These are phyloP conservation scores for Ryuthela nishihirai DNA, from an alignment of 2,888 invertebrate genomes.

Conservation along the genomic window DNA sequence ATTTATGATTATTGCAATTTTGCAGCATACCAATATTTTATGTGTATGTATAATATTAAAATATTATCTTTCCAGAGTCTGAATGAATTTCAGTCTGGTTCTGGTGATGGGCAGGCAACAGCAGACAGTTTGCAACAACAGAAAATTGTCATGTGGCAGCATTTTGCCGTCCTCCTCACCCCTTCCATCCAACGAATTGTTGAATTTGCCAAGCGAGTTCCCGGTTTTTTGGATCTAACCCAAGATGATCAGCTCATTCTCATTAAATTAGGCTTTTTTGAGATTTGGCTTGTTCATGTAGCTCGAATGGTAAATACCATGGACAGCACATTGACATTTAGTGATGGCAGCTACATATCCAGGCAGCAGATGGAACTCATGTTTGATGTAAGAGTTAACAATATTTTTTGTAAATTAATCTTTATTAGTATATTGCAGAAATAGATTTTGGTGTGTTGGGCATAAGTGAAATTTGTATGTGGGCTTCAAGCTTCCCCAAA, in stretches of 20 bases:
- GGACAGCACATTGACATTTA: constrained; percentile 69
- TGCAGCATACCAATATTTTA: not conserved
- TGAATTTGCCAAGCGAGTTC: constrained; percentile 92
- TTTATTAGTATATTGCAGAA: no score
- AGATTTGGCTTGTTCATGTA: constrained; percentile 88
- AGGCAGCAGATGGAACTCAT: constrained; percentile 77
- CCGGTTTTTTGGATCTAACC: constrained; percentile 79
- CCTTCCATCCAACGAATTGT: constrained; percentile 91
- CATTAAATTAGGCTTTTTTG: constrained; percentile 94
- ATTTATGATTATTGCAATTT: no score
- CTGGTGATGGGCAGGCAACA: constrained; percentile 28
- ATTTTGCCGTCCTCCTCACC: constrained; percentile 80
- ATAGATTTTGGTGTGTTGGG: no score
- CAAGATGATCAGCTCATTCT: constrained; percentile 96
- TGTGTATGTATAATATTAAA: no score
- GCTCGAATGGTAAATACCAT: constrained; percentile 72
- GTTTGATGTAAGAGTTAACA: constrained; percentile 69
- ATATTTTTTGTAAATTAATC: constrained; percentile 57
- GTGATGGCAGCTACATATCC: constrained; percentile 81
- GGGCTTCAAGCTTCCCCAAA: no score
- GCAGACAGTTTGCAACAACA: constrained; percentile 59
- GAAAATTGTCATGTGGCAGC: constrained; percentile 82
- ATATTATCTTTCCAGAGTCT: constrained; percentile 40
- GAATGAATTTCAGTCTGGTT: constrained; percentile 35
- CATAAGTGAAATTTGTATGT: no score